Percentiles rank a stretch among this genome's conserved stretches.
Conservation (phyloP, 1,140 invertebrate species). For the Dendroctonus ponderosae region DNA sequence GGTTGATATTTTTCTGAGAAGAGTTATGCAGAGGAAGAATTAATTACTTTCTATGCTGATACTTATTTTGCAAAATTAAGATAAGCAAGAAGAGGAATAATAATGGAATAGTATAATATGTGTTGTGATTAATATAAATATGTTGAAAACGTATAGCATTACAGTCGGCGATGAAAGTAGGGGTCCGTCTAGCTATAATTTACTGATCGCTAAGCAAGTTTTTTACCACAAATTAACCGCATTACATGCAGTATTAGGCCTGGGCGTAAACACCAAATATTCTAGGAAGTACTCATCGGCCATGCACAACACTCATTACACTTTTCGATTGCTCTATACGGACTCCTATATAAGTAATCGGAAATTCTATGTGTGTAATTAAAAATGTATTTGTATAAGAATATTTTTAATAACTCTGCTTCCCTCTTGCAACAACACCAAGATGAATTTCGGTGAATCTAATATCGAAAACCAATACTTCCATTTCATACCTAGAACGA, state of each 20-base stretch:
- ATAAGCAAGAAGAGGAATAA: constrained; percentile 10
- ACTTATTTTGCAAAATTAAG: too few species aligned
- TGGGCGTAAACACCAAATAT: not conserved
- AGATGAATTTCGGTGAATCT: too few species aligned
- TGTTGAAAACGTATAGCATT: constrained; percentile 15
- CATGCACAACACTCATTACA: not conserved
- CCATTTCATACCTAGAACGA: too few species aligned
- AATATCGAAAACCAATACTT: too few species aligned
- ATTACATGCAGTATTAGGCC: not conserved
- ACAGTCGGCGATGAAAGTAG: not conserved
- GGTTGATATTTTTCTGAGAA: not conserved
- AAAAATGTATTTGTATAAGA: too few species aligned
- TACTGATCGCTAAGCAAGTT: not conserved
- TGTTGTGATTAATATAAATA: constrained; percentile 29
- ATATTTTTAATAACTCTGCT: too few species aligned
- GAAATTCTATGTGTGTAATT: too few species aligned
- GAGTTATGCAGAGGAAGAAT: not conserved
- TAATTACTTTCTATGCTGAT: not conserved
- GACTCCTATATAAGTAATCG: too few species aligned
- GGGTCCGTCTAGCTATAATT: not conserved
- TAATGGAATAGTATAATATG: constrained; percentile 17
- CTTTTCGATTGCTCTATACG: not conserved
- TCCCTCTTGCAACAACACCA: too few species aligned
- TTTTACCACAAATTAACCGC: not conserved
- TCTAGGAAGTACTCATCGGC: not conserved